A percentile compares a stretch with the other conserved stretches of the same genome.
These are phyloP conservation scores for Orthosia gothica DNA, from an alignment of 2,888 invertebrate genomes.

Conservation along the genomic window DNA sequence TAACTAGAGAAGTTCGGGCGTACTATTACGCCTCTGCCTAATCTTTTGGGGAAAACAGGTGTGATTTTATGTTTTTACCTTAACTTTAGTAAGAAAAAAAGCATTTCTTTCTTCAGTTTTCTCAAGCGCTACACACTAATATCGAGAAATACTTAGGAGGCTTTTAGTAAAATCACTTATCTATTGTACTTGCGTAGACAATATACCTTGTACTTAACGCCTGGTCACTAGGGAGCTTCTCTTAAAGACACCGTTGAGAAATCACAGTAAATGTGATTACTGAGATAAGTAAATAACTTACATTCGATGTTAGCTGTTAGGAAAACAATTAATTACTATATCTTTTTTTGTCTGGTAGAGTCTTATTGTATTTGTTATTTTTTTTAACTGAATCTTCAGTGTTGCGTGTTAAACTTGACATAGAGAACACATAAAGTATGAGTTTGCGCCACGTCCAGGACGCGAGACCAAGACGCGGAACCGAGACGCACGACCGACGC, in stretches of 20 bases:
- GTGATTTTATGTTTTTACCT: background rate
- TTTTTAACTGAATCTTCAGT: background rate
- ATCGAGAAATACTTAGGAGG: slow-evolving; percentile 34
- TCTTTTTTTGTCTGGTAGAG: slow-evolving; percentile 7
- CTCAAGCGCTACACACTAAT: background rate
- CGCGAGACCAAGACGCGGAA: no score
- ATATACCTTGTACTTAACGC: slow-evolving; percentile 45
- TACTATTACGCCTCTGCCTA: background rate
- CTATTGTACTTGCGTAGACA: slow-evolving; percentile 30
- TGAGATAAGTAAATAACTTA: slow-evolving; percentile 23
- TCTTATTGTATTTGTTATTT: background rate
- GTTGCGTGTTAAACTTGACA: background rate
- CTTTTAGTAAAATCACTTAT: slow-evolving; percentile 53
- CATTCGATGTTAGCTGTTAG: background rate
- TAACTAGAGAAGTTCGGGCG: no score
- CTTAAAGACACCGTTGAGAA: slow-evolving; percentile 54
- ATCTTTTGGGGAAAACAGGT: background rate
- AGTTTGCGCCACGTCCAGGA: no score
- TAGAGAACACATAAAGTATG: no score
- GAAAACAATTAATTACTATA: slow-evolving; percentile 15
- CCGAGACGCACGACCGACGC: no score
- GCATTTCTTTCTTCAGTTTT: slow-evolving; percentile 6
- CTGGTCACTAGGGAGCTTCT: slow-evolving; percentile 29
- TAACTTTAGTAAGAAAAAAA: background rate
- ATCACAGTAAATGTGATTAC: slow-evolving; percentile 54